Base-by-base conservation (phyloP, 92 coral and sea anemone species). In the Epizoanthus stellaris region DNA sequence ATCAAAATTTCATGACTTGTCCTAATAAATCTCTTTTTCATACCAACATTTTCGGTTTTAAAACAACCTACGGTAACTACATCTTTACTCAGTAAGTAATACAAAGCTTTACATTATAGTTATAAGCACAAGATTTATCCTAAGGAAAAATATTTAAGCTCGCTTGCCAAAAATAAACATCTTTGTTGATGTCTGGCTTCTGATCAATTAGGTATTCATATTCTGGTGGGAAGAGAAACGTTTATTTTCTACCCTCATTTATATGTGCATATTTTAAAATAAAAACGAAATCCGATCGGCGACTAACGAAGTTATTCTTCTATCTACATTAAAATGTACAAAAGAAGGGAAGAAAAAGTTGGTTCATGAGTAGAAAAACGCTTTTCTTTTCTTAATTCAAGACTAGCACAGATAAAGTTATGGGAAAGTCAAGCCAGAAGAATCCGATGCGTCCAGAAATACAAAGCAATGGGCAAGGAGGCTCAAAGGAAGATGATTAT, bases 251-350 rank as follows among this genome's bases (percentile, higher is more conserved):
- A 43, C 30, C 49, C 92, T 89, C 67, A 77, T 89, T 89, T 66
- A 89, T 89, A 89, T 89, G 92, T 88, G 92, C 92, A 89, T 89
- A 89, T 85, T 85, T 89, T 72, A 85, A 75, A 68, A 58, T 63
- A 84, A 80, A 40, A 74, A 73, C 87, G 76, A 49, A 75, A 66
- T 79, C 61, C 71, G 65, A 64, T 16, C 83, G 45, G 72, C 63
- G 23, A 20, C 82, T 79, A 79, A 79, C 83, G 83, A 79, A 63
- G 71, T 63, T 70, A 64, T 79, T 79, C 34, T 43, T 63, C 83
- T 30, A 43, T 66, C 82, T 43, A 6, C 70, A 60, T n/a, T 79
- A 62, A 62, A 39, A 20, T 19, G 34, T 62, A 59, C 56, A 63
- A 79, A 79, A 43, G 71, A 79, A 79, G 65, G 19, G 38, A 70